phyloP scores from a whole-genome alignment of 1,140 invertebrate species.

The Proctacanthus coquilletti region DNA sequence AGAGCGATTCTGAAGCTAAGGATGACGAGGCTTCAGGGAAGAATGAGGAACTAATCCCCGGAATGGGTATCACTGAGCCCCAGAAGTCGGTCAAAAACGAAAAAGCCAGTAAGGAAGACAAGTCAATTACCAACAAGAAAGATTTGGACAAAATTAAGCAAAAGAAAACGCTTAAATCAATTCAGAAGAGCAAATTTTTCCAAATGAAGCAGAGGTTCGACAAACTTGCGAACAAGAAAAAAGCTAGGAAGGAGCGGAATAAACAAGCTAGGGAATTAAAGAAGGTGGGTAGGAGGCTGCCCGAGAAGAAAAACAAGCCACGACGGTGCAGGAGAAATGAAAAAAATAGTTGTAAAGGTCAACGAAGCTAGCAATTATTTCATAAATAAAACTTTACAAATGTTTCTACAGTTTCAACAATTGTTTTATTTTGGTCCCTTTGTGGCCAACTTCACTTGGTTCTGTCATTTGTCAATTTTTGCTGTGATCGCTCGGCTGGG shows the following conservation, averaged over 20 bases:
- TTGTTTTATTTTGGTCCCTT: too few species aligned
- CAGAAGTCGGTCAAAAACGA: slow-evolving; percentile 12
- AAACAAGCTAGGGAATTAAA: too few species aligned
- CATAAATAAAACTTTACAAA: too few species aligned
- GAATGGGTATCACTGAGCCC: slow-evolving; percentile 37
- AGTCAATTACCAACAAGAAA: slow-evolving; percentile 31
- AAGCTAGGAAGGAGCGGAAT: slow-evolving; percentile 27
- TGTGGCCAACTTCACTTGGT: too few species aligned
- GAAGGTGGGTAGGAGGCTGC: too few species aligned
- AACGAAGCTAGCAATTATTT: too few species aligned
- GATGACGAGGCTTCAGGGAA: slow-evolving; percentile 21
- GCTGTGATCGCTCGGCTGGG: too few species aligned
- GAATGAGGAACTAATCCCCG: slow-evolving; percentile 33
- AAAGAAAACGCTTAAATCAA: slow-evolving; percentile 45
- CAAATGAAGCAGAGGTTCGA: slow-evolving; percentile 54
- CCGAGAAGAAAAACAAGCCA: too few species aligned
- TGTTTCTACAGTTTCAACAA: too few species aligned
- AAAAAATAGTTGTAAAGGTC: too few species aligned
- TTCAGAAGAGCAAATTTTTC: slow-evolving; percentile 57
- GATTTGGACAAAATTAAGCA: slow-evolving; percentile 49
- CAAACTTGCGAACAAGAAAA: slow-evolving; percentile 41
- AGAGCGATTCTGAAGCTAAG: slow-evolving; percentile 23
- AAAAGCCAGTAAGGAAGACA: slow-evolving; percentile 2
- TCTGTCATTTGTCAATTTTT: too few species aligned
- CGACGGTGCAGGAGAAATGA: too few species aligned